Percentiles rank a stretch among this genome's conserved stretches.
phyloP scores from a whole-genome alignment of 2,888 invertebrate species.

The Polyommatus icarus region DNA sequence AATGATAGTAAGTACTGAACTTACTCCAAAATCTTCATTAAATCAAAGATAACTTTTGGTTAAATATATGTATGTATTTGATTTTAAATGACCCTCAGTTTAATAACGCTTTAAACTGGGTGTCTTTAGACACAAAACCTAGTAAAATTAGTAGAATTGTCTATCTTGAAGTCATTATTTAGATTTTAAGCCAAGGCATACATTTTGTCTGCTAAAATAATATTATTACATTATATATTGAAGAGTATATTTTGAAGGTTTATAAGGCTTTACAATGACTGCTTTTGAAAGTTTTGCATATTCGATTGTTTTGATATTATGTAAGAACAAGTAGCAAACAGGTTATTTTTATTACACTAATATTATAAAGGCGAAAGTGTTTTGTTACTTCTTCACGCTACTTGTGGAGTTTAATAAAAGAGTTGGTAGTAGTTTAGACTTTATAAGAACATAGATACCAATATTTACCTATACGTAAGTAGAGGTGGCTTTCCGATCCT shows the following conservation, averaged over 20 bases:
- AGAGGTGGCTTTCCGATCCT: too few species aligned
- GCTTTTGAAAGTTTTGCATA: background rate
- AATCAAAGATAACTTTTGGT: too few species aligned
- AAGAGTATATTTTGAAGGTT: background rate
- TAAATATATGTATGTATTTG: too few species aligned
- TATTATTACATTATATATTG: background rate
- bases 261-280: background rate
- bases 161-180: background rate
- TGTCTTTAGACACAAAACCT: background rate
- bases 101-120: too few species aligned
- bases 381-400: background rate
- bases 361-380: background rate
- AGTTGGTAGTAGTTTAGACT: too few species aligned
- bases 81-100: too few species aligned
- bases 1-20: too few species aligned
- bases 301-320: constrained; percentile 1
- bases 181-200: background rate
- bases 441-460: too few species aligned
- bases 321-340: background rate
- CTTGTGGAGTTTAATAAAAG: too few species aligned
- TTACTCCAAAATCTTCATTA: too few species aligned
- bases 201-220: background rate
- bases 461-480: too few species aligned
- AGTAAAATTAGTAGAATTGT: background rate
- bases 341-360: background rate